Evolutionary conservation across 2,888 invertebrate genomes (phyloP).

Genomic region (Leucania comma): DNA sequence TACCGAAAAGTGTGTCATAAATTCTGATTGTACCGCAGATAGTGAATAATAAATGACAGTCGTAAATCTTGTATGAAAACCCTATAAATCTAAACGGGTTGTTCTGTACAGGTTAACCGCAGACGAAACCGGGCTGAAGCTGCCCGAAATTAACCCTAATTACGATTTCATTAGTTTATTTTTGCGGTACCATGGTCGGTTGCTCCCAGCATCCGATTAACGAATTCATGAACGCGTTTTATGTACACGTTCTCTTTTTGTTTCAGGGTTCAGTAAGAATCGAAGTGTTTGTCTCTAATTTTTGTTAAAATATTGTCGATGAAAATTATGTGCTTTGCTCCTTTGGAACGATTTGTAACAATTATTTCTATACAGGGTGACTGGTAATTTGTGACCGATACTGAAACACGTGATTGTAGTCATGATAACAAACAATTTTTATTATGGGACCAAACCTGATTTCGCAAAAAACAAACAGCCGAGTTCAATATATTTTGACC

Average conservation of each 20-base stretch:
- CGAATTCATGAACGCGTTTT: constrained; percentile 44
- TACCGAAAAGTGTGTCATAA: constrained; percentile 86
- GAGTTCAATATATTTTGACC: too few species aligned
- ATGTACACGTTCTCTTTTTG: constrained; percentile 5
- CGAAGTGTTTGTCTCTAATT: constrained; percentile 1
- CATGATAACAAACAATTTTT: too few species aligned
- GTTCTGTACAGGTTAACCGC: constrained; percentile 79
- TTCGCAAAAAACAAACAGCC: too few species aligned
- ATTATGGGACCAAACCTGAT: too few species aligned
- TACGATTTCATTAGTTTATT: constrained; percentile 64
- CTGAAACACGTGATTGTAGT: too few species aligned
- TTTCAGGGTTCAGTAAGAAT: constrained; percentile 1
- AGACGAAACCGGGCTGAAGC: constrained; percentile 58
- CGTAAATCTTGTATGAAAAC: constrained; percentile 89
- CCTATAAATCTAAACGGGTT: constrained; percentile 86
- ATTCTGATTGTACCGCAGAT: constrained; percentile 86
- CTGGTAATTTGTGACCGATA: too few species aligned
- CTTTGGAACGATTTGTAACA: too few species aligned
- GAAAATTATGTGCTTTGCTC: background rate
- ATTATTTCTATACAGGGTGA: too few species aligned
- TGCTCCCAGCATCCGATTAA: constrained; percentile 37
- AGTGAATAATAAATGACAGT: constrained; percentile 88
- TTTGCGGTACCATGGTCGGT: constrained; percentile 41
- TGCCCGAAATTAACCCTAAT: constrained; percentile 63
- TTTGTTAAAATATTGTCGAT: background rate